Percentiles rank a stretch among this genome's conserved stretches.
Conservation (phyloP, 2,888 invertebrate genomes). For the Ormyrus nitidulus region DNA sequence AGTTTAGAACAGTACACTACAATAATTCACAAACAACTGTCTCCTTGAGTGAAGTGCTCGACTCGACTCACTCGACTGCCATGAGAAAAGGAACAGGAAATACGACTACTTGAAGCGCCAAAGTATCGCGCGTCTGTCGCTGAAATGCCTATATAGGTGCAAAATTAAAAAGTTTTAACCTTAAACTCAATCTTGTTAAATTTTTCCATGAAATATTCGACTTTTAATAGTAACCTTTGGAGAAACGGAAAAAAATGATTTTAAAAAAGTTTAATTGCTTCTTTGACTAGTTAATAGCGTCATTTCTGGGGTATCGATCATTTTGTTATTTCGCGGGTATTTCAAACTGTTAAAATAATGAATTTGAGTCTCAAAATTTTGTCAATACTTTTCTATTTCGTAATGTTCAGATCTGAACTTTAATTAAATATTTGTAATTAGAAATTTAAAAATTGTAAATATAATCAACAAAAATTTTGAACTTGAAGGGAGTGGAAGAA, state of each 20-base stretch:
- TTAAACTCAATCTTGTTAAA: not conserved
- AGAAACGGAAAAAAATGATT: not conserved
- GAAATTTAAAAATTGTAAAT: too few relatives aligned
- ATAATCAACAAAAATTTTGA: too few relatives aligned
- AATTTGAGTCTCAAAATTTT: not conserved
- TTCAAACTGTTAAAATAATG: slow-evolving; percentile 36
- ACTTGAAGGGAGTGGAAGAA: not conserved
- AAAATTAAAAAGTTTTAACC: not conserved
- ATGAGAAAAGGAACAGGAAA: slow-evolving; percentile 50
- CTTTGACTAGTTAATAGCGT: slow-evolving; percentile 41
- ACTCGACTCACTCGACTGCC: slow-evolving; percentile 16
- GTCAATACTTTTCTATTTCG: not conserved
- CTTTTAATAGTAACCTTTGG: too few relatives aligned
- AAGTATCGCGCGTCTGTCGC: not conserved
- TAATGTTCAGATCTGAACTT: not conserved
- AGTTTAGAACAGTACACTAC: slow-evolving; percentile 22
- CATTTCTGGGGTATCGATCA: slow-evolving; percentile 44
- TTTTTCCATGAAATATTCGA: not conserved
- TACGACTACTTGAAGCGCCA: slow-evolving; percentile 33
- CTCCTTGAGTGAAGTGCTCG: slow-evolving; percentile 15
- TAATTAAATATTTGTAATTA: too few relatives aligned
- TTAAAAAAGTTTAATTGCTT: not conserved
- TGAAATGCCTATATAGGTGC: not conserved
- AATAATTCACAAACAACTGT: slow-evolving; percentile 46
- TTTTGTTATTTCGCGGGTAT: slow-evolving; percentile 40